Base-by-base conservation (phyloP, 2,797 vertebrate genomes). In the Myotis findleyi region DNA sequence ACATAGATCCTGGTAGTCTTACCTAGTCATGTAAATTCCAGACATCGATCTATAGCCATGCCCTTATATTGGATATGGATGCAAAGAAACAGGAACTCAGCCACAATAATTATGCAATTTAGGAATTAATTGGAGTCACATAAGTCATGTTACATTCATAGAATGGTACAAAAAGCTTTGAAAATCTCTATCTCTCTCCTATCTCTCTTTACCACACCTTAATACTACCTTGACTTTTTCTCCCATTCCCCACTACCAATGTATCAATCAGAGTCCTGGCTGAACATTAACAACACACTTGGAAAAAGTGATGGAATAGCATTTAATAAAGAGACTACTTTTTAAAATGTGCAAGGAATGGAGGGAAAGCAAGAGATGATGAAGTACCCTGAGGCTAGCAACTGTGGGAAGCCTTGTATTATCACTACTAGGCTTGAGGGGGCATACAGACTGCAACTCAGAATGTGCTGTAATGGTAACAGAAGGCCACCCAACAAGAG, bases 81-180 rank as follows among this genome's bases (percentile, higher is more conserved):
- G 9, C 23, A 90, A 83, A 87, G 8, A 94, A 57, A 77, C 21
- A 86, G 6, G 30, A 92, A 88, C 7, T 27, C 81, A 93, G 79
- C 7, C 33, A 51, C 75, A 72, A 83, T 73, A 88, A 94, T 69
- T 69, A 92, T 62, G 47, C n/a, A 53, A 49, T 53, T 53, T 53
- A 77, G 51, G n/a, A 55, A 38, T 36, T 79, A 69, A 82, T 59
- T 90, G 73, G 7, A 83, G 2, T 82, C 11, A 76, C 18, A 47
- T 38, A 87, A 66, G 33, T 62, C 7, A 2, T 80, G 30, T 82
- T 86, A 72, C 18, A 73, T 47, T 83, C n/a, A 87, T 36, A 91
- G 38, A 33, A 68, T 16, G 6, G 11, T 55, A 0, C 53, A 59
- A 47, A 95, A 81, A 25, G 17, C 21, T 41, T 89, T 84, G 27